These are phyloP conservation scores for Cheumatopsyche charites DNA, from an alignment of 1,140 invertebrate species.

Conservation along the genomic window DNA sequence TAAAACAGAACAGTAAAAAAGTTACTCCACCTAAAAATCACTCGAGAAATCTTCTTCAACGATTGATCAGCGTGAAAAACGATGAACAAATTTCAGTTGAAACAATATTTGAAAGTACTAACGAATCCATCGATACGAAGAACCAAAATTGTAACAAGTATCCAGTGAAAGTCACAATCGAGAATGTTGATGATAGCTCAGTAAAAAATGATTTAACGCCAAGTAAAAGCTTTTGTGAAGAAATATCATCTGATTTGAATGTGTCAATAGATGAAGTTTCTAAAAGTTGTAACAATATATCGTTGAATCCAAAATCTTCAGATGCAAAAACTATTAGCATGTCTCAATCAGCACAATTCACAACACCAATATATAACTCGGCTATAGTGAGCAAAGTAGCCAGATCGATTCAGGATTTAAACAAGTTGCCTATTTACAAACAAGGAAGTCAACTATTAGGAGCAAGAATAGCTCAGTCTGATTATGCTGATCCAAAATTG, in stretches of 20 bases:
- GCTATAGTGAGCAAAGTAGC: constrained; percentile 22
- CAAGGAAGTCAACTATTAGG: constrained; percentile 83
- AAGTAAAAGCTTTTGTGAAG: constrained; percentile 58
- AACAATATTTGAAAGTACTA: neutral
- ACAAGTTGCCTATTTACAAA: constrained; percentile 68
- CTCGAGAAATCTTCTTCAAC: constrained; percentile 62
- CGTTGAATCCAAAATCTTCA: constrained; percentile 54
- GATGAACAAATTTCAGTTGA: constrained; percentile 54
- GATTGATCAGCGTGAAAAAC: constrained; percentile 62
- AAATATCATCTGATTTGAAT: constrained; percentile 48
- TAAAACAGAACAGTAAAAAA: constrained; percentile 51
- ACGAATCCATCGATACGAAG: neutral
- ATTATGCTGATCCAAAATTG: constrained; percentile 81
- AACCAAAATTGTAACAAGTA: neutral
- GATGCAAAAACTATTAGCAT: constrained; percentile 49
- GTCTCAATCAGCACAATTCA: constrained; percentile 42
- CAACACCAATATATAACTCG: constrained; percentile 16
- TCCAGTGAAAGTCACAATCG: constrained; percentile 26
- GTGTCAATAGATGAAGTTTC: constrained; percentile 52
- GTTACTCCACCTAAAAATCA: constrained; percentile 58
- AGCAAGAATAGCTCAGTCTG: constrained; percentile 83
- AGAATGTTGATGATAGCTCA: constrained; percentile 7
- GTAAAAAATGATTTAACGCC: constrained; percentile 35
- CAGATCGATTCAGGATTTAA: constrained; percentile 59
- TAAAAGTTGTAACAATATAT: constrained; percentile 59